Percentiles rank a stretch among this genome's conserved stretches.
These are phyloP conservation scores for Nesogale talazaci DNA, from an alignment of 2,113 vertebrate genomes.

Conservation along the genomic window DNA sequence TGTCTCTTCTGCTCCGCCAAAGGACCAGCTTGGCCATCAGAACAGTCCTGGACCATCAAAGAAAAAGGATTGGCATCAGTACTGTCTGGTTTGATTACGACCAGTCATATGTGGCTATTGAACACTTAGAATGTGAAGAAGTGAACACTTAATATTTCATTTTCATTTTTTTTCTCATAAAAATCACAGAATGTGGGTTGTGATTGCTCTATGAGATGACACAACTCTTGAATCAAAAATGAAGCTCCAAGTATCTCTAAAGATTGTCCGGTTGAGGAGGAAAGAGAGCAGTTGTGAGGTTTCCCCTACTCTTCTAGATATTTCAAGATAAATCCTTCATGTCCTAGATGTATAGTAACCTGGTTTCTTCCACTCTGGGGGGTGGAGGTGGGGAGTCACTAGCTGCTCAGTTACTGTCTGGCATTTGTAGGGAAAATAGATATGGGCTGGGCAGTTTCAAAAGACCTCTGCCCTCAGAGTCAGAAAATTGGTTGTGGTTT, in stretches of 20 bases:
- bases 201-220: not conserved
- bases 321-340: not conserved
- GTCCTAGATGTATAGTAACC: not conserved
- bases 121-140: not conserved
- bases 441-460: not conserved
- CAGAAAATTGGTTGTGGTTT: not conserved
- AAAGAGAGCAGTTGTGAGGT: not conserved
- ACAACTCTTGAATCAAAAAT: not conserved
- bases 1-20: not conserved
- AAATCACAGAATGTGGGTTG: not conserved
- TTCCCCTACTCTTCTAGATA: not conserved
- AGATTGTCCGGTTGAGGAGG: not conserved
- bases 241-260: not conserved
- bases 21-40: not conserved
- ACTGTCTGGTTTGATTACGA: no score
- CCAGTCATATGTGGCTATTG: not conserved
- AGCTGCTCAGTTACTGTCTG: not conserved
- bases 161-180: not conserved
- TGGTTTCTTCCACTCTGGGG: not conserved
- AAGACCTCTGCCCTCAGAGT: not conserved
- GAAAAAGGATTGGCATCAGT: rapidly evolving
- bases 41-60: no score
- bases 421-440: not conserved
- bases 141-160: not conserved
- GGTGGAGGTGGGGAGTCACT: rapidly evolving